These are phyloP conservation scores for Gracilinanus agilis DNA, from an alignment of 2,113 vertebrate species.

Conservation along the genomic window DNA sequence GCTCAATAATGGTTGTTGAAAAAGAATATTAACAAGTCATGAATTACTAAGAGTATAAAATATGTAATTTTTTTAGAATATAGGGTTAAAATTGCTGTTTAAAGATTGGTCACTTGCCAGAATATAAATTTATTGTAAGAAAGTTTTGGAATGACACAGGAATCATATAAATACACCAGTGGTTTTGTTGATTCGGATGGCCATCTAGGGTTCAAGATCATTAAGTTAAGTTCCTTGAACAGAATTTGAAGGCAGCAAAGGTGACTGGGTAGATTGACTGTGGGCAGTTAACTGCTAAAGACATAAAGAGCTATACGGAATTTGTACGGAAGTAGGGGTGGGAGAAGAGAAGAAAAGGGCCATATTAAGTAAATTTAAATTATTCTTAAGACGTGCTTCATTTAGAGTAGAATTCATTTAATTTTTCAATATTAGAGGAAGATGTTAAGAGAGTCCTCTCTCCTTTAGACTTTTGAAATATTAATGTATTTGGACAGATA, in stretches of 20 bases:
- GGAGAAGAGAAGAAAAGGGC: neutral
- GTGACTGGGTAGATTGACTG: neutral
- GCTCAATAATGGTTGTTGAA: neutral
- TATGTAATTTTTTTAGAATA: neutral
- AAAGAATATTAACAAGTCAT: neutral
- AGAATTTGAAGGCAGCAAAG: neutral
- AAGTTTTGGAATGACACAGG: neutral
- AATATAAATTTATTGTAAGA: neutral
- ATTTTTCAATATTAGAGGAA: slow-evolving; percentile 56
- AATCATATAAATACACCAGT: neutral
- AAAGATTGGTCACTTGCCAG: slow-evolving; percentile 6
- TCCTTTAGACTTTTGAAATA: slow-evolving; percentile 37
- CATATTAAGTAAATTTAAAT: slow-evolving; percentile 57
- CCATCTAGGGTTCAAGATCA: neutral
- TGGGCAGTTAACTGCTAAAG: neutral
- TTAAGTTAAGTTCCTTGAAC: neutral
- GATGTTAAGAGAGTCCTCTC: slow-evolving; percentile 61
- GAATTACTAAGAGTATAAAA: neutral
- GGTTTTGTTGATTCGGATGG: neutral
- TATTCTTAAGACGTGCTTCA: slow-evolving; percentile 37
- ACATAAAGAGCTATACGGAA: neutral
- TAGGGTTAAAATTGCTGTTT: neutral
- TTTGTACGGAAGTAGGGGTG: neutral
- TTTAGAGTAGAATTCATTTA: slow-evolving; percentile 60
- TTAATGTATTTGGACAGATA: neutral